Conservation (phyloP, 2,797 vertebrate species). For the Sebastolobus alascanus region DNA sequence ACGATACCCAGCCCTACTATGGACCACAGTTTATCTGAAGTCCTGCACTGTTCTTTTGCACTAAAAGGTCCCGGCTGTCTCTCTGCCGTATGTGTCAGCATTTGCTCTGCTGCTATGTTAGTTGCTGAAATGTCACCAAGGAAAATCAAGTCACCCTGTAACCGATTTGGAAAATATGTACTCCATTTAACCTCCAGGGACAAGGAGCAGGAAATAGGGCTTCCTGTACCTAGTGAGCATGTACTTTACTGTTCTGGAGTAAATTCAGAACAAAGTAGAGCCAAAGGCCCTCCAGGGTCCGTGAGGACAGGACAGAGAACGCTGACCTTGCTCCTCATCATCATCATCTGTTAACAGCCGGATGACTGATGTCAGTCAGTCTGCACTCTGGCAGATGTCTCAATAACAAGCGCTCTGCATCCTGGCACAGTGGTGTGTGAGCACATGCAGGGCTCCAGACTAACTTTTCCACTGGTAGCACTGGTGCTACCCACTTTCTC, state of each 20-base stretch:
- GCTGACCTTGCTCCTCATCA: constrained; percentile 63
- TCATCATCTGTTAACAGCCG: constrained; percentile 60
- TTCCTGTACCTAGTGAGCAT: constrained; percentile 18
- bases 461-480: not conserved
- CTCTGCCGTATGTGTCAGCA: constrained; percentile 5
- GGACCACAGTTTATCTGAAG: not conserved
- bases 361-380: constrained; percentile 69
- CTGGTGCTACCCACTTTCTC: not conserved
- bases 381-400: constrained; percentile 60
- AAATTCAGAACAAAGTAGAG: constrained; percentile 24
- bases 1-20: too few relatives aligned
- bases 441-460: not conserved
- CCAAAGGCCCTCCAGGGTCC: constrained; percentile 37
- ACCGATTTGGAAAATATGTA: constrained; percentile 34
- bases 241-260: constrained; percentile 26
- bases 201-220: constrained; percentile 5
- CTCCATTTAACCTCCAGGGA: constrained; percentile 29
- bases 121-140: constrained; percentile 20
- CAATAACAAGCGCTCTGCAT: constrained; percentile 60
- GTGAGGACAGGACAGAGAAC: constrained; percentile 36
- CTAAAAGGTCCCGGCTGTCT: not conserved
- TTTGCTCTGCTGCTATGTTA: not conserved
- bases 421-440: constrained; percentile 36
- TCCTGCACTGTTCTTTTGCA: not conserved
- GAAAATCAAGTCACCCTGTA: constrained; percentile 17